Evolutionary conservation across 92 coral and sea anemone genomes (phyloP), one percentile per base, ranked within the genome.

Genomic region (Plumapathes pennacea): DNA sequence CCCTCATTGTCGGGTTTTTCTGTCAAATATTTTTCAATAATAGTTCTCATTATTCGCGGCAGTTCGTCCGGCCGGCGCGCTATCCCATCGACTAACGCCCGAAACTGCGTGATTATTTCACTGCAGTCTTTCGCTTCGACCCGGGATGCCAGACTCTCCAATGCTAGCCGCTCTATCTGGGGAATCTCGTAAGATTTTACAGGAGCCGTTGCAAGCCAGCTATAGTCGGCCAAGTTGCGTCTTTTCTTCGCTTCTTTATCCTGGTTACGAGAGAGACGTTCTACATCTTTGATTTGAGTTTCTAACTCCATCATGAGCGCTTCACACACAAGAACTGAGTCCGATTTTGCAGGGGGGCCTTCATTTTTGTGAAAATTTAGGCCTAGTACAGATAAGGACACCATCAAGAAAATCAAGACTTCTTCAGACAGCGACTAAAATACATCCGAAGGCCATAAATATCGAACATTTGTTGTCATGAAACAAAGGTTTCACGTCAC

Each of bases 81-180:
- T 33, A 61, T 76, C 11, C 86, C 69, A 26, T 83, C 96, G 38
- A 87, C 59, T 8, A 72, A 52, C 33, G 64, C 59, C 52, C 96
- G 44, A 46, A 87, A 87, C 22, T 83, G 82, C 11, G 67, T 79
- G 27, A 87, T 82, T 18, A 87, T 64, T 22, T 69, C 48, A 21
- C 90, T 81, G 45, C 86, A 82, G 70, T 87, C 86, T 29, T 72
- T 69, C 6, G 96, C 86, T 50, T 85, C 74, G 39, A 87, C 90
- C 51, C 83, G 76, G 4, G 89, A 68, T 44, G 96, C 82, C 42
- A 87, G 34, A 11, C 83, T 83, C 62, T 87, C 96, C 15, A 87
- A 80, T 14, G 74, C 79, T 38, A 87, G 62, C 15, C 96, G 89
- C 39, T 83, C 82, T n/a, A 83, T 60, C 5, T 86, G 89, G 37